Evolutionary conservation across 2,888 invertebrate species (phyloP).

Genomic region (Therioaphis trifolii): DNA sequence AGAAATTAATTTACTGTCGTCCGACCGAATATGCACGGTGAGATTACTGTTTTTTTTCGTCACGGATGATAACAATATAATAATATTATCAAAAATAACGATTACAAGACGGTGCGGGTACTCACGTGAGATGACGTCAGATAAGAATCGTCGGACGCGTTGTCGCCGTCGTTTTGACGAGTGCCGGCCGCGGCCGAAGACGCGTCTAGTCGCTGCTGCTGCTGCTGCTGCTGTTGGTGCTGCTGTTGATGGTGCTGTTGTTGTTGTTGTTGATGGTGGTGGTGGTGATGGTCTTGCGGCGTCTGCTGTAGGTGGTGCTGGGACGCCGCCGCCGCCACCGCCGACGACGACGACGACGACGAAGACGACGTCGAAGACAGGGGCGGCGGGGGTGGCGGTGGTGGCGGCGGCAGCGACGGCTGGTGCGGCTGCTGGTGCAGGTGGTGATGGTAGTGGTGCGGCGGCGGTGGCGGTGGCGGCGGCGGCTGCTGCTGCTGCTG

Average conservation of each 20-base stretch:
- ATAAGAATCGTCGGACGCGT: constrained; percentile 56
- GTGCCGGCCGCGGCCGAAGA: neutral
- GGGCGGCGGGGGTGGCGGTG: neutral
- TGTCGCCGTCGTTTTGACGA: constrained; percentile 39
- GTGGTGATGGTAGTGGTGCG: constrained; percentile 30
- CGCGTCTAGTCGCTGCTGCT: neutral
- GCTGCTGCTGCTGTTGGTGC: neutral
- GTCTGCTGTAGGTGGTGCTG: too few relatives aligned
- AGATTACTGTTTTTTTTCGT: neutral
- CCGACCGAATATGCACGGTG: too few relatives aligned
- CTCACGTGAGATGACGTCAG: constrained; percentile 59
- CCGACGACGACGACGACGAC: too few relatives aligned
- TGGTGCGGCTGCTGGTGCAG: neutral
- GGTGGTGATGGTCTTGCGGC: too few relatives aligned
- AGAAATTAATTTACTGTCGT: too few relatives aligned
- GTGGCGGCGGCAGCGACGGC: neutral
- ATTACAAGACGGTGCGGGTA: too few relatives aligned
- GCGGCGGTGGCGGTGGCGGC: neutral
- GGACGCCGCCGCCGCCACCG: neutral
- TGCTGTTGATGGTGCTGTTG: neutral
- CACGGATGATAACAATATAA: too few relatives aligned
- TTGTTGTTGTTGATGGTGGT: too few relatives aligned
- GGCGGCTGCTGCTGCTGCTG: constrained; percentile 1
- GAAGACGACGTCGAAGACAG: too few relatives aligned
- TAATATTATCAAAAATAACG: too few relatives aligned